Base-by-base conservation (phyloP, 92 coral and sea anemone species). In the Actinernus sp. region DNA sequence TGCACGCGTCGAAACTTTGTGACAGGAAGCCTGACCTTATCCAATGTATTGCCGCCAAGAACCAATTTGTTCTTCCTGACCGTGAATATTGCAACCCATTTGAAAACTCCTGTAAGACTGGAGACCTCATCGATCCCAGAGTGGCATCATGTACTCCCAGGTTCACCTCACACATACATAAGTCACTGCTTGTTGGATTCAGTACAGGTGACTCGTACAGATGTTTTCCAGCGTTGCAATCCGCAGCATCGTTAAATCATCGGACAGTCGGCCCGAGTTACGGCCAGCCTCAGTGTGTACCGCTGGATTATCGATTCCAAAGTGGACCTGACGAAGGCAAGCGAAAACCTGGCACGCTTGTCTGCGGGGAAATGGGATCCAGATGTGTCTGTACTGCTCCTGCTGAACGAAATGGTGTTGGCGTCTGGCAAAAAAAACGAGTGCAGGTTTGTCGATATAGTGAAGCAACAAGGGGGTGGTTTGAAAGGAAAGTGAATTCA, bases 341-440 rank as follows among this genome's bases (percentile, higher is more conserved):
- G 1, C 28, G 30, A 4, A 44, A 31, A 1, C 31, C 26, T 7
- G 92, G 87, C 1, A 73, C 76, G 31, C 68, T 94, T 48, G 68
- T 76, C 22, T 94, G 98, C 29, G 98, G 98, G 11, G 97, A 81
- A 26, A 82, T 41, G 43, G 98, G 98, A 5, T 91, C 98, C 3
- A 79, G 98, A 19, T 94, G 98, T 53, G 98, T 94, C 1, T 94
- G 98, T 26, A 83, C 84, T 63, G 95, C 97, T 12, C 92, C 97
- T 1, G 69, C 81, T 3, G 76, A 55, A 14, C 54, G 55, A 30
- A 63, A 49, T 57, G 89, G 88, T 4, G 84, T 81, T 3, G 79
- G 61, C 5, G 65, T 58, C 0, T 89, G 90, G 93, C 65, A 58
- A 31, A 66, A n/a, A 33, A 8, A 90, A 83, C 49, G 62, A 76